Evolutionary conservation across 1,140 invertebrate species (phyloP).

Genomic region (Thrips palmi): DNA sequence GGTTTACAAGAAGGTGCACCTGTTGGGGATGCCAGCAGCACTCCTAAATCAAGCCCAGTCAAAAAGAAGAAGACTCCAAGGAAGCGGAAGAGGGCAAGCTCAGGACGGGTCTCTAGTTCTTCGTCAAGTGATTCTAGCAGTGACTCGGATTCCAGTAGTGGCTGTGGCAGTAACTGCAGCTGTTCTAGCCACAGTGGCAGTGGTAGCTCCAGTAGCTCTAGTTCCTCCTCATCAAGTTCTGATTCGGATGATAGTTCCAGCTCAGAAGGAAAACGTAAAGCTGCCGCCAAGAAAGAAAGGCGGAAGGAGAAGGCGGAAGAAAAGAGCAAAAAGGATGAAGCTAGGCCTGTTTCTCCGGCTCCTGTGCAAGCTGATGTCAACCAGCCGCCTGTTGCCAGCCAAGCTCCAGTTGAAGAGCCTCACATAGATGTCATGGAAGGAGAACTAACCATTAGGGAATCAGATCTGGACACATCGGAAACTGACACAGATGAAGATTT

Average conservation of each 20-base stretch:
- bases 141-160: conserved; percentile 52
- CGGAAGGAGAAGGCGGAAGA: conserved; percentile 22
- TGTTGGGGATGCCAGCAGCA: too few relatives aligned
- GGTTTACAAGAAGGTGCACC: too few relatives aligned
- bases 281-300: conserved; percentile 25
- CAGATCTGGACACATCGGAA: conserved; percentile 63
- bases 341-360: conserved; percentile 19
- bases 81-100: too few relatives aligned
- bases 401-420: conserved; percentile 10
- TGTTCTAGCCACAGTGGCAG: conserved; percentile 44
- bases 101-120: too few relatives aligned
- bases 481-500: conserved; percentile 73
- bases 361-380: conserved; percentile 8
- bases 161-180: conserved; percentile 62
- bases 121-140: conserved; percentile 33
- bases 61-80: too few relatives aligned
- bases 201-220: conserved; percentile 37
- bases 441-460: conserved; percentile 42
- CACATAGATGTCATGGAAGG: conserved; percentile 15
- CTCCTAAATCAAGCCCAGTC: too few relatives aligned
- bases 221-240: conserved; percentile 43
- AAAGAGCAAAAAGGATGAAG: conserved; percentile 17
- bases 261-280: conserved; percentile 25
- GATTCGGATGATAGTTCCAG: conserved; percentile 40
- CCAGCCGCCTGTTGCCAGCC: not conserved